These are phyloP conservation scores for Rhodinocichla rosea DNA, from an alignment of 2,113 vertebrate species.

Conservation along the genomic window DNA sequence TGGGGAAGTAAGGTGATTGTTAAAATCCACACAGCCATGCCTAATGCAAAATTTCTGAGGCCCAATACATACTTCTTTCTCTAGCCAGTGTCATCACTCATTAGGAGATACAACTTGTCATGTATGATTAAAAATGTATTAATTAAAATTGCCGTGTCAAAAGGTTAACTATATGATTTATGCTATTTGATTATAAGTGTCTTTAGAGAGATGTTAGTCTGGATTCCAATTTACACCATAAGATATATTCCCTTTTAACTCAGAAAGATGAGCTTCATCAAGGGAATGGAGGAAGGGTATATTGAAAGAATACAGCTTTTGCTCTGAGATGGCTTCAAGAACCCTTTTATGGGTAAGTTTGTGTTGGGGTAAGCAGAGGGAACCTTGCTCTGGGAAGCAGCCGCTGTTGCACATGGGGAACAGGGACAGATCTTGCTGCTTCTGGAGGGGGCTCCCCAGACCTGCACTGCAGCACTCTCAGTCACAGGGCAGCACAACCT, in stretches of 20 bases:
- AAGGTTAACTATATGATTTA: conserved; percentile 62
- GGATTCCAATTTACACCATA: conserved; percentile 30
- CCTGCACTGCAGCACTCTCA: not conserved
- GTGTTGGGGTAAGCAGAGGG: not conserved
- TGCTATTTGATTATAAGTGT: conserved; percentile 37
- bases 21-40: not conserved
- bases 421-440: not conserved
- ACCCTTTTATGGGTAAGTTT: not conserved
- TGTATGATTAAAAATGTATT: conserved; percentile 59
- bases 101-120: conserved; percentile 11
- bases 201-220: conserved; percentile 17
- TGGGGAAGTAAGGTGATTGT: not conserved
- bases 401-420: not conserved
- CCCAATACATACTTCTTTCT: not conserved
- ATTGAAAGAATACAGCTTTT: not conserved
- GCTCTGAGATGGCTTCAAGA: not conserved
- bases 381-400: not conserved
- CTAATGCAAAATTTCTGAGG: not conserved
- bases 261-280: conserved; percentile 8
- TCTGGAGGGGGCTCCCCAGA: not conserved
- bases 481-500: accelerated
- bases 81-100: not conserved
- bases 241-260: conserved; percentile 1
- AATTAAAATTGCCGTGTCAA: conserved; percentile 50
- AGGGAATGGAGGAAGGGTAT: not conserved